Percentiles rank a stretch among this genome's conserved stretches.
These are phyloP conservation scores for Perca flavescens DNA, from an alignment of 2,113 vertebrate species.

Conservation along the genomic window DNA sequence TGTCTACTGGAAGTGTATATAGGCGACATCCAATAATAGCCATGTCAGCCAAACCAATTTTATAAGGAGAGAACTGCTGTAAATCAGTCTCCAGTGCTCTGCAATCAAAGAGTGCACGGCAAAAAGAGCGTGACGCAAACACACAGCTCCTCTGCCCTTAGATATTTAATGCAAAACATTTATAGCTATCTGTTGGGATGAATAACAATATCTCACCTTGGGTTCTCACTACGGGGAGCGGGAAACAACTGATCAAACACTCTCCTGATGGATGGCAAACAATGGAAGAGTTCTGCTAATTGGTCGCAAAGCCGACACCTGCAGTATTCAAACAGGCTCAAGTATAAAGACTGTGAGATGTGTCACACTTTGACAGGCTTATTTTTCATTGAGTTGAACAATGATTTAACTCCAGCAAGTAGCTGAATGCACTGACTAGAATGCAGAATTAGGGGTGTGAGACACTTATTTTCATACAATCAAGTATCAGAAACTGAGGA, in stretches of 20 bases:
- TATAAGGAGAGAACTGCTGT: not conserved
- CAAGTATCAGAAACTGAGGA: too few species aligned
- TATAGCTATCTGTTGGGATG: constrained; percentile 27
- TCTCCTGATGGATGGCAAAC: constrained; percentile 4
- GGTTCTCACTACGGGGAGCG: constrained; percentile 23
- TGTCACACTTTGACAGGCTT: constrained; percentile 62
- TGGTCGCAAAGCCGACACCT: constrained; percentile 46
- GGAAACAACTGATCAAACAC: constrained; percentile 52
- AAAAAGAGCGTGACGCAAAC: not conserved
- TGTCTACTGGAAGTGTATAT: not conserved
- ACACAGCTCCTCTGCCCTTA: constrained; percentile 6
- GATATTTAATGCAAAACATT: constrained; percentile 41
- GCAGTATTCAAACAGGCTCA: constrained; percentile 48
- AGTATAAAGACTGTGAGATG: constrained; percentile 51
- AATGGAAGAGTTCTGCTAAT: constrained; percentile 50
- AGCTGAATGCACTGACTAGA: constrained; percentile 39
- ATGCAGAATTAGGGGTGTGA: constrained; percentile 31
- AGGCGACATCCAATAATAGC: not conserved
- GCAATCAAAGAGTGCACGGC: constrained; percentile 3
- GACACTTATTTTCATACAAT: too few species aligned
- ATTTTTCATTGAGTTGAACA: constrained; percentile 63
- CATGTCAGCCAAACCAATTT: not conserved
- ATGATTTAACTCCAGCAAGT: constrained; percentile 54
- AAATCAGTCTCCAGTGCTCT: not conserved
- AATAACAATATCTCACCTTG: constrained; percentile 48